Conservation (phyloP, 2,113 vertebrate genomes). For the Reinhardtius hippoglossoides region DNA sequence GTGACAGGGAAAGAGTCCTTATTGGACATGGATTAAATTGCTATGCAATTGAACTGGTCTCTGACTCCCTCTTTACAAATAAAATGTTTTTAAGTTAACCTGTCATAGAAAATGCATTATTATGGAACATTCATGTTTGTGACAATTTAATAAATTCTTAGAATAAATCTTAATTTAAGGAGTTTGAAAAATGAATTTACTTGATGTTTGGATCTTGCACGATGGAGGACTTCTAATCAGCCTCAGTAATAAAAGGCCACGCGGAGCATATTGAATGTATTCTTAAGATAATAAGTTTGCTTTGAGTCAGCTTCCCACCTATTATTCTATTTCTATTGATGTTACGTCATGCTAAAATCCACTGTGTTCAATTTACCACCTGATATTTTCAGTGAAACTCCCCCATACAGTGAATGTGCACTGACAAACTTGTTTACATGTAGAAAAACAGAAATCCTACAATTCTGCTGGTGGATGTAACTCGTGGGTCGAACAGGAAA, state of each 20-base stretch:
- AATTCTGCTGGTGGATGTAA: slow-evolving; percentile 54
- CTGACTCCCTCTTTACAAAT: slow-evolving; percentile 83
- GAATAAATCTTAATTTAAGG: slow-evolving; percentile 69
- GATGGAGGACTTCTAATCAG: slow-evolving; percentile 7
- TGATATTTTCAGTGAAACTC: slow-evolving; percentile 46
- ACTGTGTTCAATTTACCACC: slow-evolving; percentile 62
- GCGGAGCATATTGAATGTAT: slow-evolving; percentile 57
- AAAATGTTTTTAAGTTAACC: slow-evolving; percentile 81
- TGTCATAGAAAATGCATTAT: slow-evolving; percentile 75
- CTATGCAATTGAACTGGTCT: slow-evolving; percentile 88
- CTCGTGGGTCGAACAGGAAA: slow-evolving; percentile 23
- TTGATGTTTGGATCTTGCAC: slow-evolving; percentile 54
- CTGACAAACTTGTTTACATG: slow-evolving; percentile 76
- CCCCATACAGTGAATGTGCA: slow-evolving; percentile 69
- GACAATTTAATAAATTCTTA: slow-evolving; percentile 76
- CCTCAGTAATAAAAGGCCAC: slow-evolving; percentile 26
- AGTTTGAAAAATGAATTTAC: slow-evolving; percentile 64
- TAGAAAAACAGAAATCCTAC: slow-evolving; percentile 54
- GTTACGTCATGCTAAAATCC: slow-evolving; percentile 40
- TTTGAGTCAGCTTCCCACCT: slow-evolving; percentile 37
- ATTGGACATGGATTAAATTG: slow-evolving; percentile 86
- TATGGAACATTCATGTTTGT: slow-evolving; percentile 77
- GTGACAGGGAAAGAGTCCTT: slow-evolving; percentile 83
- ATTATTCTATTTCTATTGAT: slow-evolving; percentile 36
- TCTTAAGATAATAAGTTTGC: slow-evolving; percentile 32